Conservation (phyloP, 2,888 invertebrate species). For the Endotricha flammealis region DNA sequence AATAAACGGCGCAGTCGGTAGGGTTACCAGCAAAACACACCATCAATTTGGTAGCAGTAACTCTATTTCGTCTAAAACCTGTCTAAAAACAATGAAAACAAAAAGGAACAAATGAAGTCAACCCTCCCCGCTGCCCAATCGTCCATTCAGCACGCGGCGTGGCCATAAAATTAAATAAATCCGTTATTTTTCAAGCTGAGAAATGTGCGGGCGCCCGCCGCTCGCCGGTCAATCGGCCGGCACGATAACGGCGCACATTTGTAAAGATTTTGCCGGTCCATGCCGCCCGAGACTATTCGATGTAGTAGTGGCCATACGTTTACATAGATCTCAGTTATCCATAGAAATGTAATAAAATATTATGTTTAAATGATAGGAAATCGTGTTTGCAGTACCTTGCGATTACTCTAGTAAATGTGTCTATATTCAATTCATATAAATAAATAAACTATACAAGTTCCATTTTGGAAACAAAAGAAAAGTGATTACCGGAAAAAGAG, state of each 20-base stretch:
- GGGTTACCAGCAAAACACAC: no score
- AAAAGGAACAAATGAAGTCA: constrained; percentile 34
- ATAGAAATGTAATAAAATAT: no score
- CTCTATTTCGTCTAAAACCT: constrained; percentile 15
- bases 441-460: no score
- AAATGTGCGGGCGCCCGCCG: constrained; percentile 47
- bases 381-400: no score
- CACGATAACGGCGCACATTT: constrained; percentile 73
- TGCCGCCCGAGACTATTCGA: constrained; percentile 51
- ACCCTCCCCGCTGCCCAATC: constrained; percentile 48
- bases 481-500: no score
- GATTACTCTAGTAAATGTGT: no score
- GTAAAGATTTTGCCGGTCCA: constrained; percentile 72
- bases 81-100: constrained; percentile 25
- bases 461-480: no score
- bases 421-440: no score
- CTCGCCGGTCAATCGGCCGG: constrained; percentile 68
- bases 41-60: no score
- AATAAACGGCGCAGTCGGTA: no score
- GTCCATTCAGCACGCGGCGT: constrained; percentile 72
- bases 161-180: constrained; percentile 77
- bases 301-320: constrained; percentile 59
- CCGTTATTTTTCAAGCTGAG: constrained; percentile 77
- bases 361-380: no score
- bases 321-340: constrained; percentile 30